Percentiles rank a stretch among this genome's conserved stretches.
Conservation (phyloP, 2,888 invertebrate genomes). For the Campaea margaritaria region DNA sequence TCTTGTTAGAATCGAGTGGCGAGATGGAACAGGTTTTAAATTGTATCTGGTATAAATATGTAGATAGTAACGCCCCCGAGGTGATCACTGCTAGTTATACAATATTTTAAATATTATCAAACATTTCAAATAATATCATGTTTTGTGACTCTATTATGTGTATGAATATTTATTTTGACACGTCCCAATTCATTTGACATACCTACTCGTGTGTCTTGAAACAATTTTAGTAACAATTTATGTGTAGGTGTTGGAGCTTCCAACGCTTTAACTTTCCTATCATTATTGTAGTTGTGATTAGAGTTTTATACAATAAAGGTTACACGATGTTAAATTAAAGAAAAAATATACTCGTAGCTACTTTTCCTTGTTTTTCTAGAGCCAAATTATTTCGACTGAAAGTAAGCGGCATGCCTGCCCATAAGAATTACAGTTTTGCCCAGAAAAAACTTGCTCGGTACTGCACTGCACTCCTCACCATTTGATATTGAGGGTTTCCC, state of each 20-base stretch:
- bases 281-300: background rate
- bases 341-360: no score
- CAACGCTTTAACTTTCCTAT: background rate
- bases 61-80: constrained; percentile 77
- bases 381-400: no score
- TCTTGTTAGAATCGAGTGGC: constrained; percentile 80
- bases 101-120: constrained; percentile 67
- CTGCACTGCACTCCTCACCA: background rate
- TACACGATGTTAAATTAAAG: no score
- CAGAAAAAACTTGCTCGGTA: no score
- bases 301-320: background rate
- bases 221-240: constrained; percentile 16
- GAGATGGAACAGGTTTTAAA: constrained; percentile 76
- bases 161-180: constrained; percentile 32
- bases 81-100: constrained; percentile 68
- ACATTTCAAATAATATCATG: constrained; percentile 62
- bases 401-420: no score
- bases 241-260: constrained; percentile 1
- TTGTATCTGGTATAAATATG: constrained; percentile 78
- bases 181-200: constrained; percentile 26
- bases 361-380: no score
- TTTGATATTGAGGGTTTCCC: background rate
- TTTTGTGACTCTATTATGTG: constrained; percentile 43
- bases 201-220: constrained; percentile 9
- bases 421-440: no score